Evolutionary conservation across 2,113 vertebrate species (phyloP).

Genomic region (Trematomus loennbergii): DNA sequence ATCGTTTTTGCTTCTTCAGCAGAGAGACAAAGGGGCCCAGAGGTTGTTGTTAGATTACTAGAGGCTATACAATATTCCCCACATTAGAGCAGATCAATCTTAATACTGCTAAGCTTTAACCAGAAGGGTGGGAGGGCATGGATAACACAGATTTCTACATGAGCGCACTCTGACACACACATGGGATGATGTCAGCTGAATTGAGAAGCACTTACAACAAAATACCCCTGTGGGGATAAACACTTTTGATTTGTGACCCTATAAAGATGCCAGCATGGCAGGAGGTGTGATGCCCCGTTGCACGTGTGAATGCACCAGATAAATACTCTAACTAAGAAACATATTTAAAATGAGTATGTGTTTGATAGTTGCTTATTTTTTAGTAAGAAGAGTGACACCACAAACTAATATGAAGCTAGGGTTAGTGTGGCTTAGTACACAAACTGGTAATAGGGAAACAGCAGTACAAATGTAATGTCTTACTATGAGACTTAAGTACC

Average conservation of each 20-base stretch:
- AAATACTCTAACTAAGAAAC: background rate
- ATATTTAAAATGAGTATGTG: background rate
- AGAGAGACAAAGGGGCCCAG: conserved; percentile 29
- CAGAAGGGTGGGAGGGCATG: background rate
- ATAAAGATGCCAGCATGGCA: background rate
- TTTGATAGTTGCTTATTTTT: background rate
- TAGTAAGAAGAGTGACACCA: background rate
- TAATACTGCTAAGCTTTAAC: conserved; percentile 14
- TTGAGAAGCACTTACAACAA: background rate
- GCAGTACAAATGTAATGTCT: background rate
- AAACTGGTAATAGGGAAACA: background rate
- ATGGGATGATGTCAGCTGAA: background rate
- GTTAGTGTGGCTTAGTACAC: background rate
- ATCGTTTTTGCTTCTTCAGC: background rate
- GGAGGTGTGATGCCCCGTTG: background rate
- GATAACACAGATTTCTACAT: background rate
- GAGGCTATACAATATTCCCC: conserved; percentile 4
- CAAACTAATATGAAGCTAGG: background rate
- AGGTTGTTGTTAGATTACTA: conserved; percentile 34
- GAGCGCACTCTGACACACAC: background rate
- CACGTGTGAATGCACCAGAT: background rate
- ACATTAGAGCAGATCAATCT: conserved; percentile 8
- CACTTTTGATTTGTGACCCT: background rate
- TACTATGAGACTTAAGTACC: background rate
- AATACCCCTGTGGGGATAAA: background rate